Percentiles rank a stretch among this genome's conserved stretches.
phyloP scores from a whole-genome alignment of 2,888 invertebrate species.

The Siphonodentalium dalli region DNA sequence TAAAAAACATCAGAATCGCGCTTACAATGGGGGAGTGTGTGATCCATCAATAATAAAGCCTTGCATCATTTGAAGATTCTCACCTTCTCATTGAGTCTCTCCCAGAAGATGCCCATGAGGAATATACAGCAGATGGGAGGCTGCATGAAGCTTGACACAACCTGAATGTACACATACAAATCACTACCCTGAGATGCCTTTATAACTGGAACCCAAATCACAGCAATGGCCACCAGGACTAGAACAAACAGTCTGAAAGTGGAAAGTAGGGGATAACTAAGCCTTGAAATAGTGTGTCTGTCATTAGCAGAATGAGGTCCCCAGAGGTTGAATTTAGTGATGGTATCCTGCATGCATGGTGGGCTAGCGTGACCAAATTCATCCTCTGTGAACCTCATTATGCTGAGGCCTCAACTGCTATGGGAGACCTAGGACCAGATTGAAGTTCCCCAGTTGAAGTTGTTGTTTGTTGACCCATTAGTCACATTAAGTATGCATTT shows the following conservation, averaged over 20 bases:
- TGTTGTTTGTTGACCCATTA: too few species aligned
- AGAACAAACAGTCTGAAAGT: slow-evolving; percentile 53
- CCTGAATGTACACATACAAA: slow-evolving; percentile 60
- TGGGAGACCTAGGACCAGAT: too few species aligned
- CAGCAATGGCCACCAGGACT: slow-evolving; percentile 52
- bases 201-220: slow-evolving; percentile 60
- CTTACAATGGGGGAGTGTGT: too few species aligned
- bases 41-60: background rate
- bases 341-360: too few species aligned
- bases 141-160: slow-evolving; percentile 58
- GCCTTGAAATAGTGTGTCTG: background rate
- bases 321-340: too few species aligned
- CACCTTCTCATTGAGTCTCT: slow-evolving; percentile 56
- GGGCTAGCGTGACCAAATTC: too few species aligned
- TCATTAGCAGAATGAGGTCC: too few species aligned
- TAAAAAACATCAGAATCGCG: too few species aligned
- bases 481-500: too few species aligned
- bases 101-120: slow-evolving; percentile 55
- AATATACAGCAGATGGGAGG: slow-evolving; percentile 60
- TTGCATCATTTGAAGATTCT: background rate
- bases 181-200: slow-evolving; percentile 53
- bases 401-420: too few species aligned
- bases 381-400: too few species aligned
- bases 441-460: too few species aligned
- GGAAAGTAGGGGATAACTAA: background rate